phyloP scores from a whole-genome alignment of 2,888 invertebrate species.

The Sarcophaga subvicina region DNA sequence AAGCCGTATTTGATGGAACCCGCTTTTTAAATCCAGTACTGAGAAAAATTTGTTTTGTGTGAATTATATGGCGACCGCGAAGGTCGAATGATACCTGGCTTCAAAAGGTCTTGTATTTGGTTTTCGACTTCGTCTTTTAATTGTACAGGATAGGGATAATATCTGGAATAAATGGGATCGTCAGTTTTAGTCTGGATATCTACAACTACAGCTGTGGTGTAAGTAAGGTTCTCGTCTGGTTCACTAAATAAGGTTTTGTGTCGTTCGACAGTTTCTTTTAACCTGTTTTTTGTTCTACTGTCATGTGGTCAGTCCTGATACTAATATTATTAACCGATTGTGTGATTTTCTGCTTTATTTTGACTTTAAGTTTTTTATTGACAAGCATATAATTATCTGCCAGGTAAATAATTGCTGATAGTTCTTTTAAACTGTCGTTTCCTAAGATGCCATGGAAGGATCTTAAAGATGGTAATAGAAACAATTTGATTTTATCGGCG shows the following conservation, averaged over 20 bases:
- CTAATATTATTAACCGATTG: conserved; percentile 13
- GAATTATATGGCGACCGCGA: neutral
- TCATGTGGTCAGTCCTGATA: conserved; percentile 17
- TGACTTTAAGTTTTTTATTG: neutral
- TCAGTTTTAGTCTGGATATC: conserved; percentile 22
- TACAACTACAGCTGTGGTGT: conserved; percentile 1
- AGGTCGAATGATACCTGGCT: neutral
- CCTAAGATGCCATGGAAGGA: conserved; percentile 26
- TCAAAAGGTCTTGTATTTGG: conserved; percentile 26
- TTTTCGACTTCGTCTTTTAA: conserved; percentile 28
- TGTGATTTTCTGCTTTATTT: neutral
- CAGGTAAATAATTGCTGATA: conserved; percentile 1
- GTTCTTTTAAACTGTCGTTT: conserved; percentile 19
- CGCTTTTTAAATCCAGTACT: too few relatives aligned
- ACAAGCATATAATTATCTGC: neutral
- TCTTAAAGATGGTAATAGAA: conserved; percentile 9
- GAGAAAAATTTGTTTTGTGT: too few relatives aligned
- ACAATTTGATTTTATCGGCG: conserved; percentile 11
- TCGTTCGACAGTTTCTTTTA: neutral
- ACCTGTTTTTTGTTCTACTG: neutral
- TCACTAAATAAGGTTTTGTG: conserved; percentile 1
- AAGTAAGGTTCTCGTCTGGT: conserved; percentile 25
- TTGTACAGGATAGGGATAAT: conserved; percentile 18
- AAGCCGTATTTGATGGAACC: too few relatives aligned
- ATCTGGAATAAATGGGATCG: conserved; percentile 24